A percentile compares a stretch with the other conserved stretches of the same genome.
These are phyloP conservation scores for Callaeas wilsoni DNA, from an alignment of 2,113 vertebrate species.

Conservation along the genomic window DNA sequence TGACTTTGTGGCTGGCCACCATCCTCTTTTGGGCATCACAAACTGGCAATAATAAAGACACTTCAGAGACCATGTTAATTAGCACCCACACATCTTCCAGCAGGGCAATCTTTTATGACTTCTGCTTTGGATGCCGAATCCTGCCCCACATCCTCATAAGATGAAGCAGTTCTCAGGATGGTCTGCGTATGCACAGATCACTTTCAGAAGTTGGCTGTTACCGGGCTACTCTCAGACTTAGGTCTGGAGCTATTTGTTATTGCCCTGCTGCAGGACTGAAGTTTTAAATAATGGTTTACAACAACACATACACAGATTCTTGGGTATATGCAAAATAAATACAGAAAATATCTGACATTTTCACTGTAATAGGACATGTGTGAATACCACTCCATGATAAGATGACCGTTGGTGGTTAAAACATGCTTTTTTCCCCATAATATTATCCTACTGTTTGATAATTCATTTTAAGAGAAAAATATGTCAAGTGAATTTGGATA, in stretches of 20 bases:
- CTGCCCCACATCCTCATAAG: background rate
- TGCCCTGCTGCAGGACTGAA: background rate
- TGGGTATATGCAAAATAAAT: background rate
- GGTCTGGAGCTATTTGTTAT: background rate
- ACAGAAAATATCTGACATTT: background rate
- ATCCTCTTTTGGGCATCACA: background rate
- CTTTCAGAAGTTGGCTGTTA: background rate
- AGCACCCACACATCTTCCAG: background rate
- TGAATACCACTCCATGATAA: background rate
- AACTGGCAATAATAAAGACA: background rate
- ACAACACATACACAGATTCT: background rate
- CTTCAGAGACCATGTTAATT: background rate
- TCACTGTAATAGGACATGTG: background rate
- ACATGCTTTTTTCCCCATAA: background rate
- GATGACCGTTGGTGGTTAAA: background rate
- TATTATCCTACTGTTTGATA: background rate
- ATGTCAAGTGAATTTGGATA: slow-evolving; percentile 20
- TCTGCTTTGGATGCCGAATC: background rate
- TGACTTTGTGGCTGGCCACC: background rate
- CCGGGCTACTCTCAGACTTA: background rate
- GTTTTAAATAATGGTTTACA: slow-evolving; percentile 2
- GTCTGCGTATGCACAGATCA: background rate
- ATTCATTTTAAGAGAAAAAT: slow-evolving; percentile 49
- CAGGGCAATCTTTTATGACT: background rate
- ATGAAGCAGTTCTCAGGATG: background rate